Conservation (phyloP, 2,113 vertebrate genomes). For the Anarhynchus alexandrinus region DNA sequence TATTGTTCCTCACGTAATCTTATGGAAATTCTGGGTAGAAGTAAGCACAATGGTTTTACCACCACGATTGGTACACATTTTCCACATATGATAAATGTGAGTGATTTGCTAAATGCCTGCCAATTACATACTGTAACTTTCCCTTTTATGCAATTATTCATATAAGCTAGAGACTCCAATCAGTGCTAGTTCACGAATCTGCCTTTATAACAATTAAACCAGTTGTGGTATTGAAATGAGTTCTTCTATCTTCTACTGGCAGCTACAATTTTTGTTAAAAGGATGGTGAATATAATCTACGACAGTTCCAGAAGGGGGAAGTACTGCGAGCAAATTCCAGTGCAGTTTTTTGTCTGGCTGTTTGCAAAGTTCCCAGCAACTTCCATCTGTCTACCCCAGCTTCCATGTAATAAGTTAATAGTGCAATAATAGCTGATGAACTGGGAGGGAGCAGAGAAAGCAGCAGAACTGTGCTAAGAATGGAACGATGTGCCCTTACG, state of each 20-base stretch:
- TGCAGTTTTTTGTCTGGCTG: conserved; percentile 10
- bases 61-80: background rate
- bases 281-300: background rate
- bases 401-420: conserved; percentile 56
- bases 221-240: conserved; percentile 47
- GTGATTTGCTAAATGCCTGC: conserved; percentile 46
- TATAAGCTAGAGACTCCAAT: conserved; percentile 30
- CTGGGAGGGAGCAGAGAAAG: background rate
- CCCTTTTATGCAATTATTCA: background rate
- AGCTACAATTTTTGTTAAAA: conserved; percentile 61
- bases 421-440: conserved; percentile 54
- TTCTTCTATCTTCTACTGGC: conserved; percentile 56
- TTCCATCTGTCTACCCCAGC: conserved; percentile 25
- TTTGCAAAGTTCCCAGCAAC: conserved; percentile 56
- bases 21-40: conserved; percentile 51
- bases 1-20: conserved; percentile 32
- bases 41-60: conserved; percentile 24
- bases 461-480: conserved; percentile 28
- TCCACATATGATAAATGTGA: conserved; percentile 35
- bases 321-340: conserved; percentile 31
- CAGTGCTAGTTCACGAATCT: background rate
- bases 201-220: conserved; percentile 54
- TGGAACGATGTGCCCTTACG: conserved; percentile 58
- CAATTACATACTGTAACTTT: conserved; percentile 45
- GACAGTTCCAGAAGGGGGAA: conserved; percentile 29